These are phyloP conservation scores for Toxotes jaculatrix DNA, from an alignment of 2,113 vertebrate species.

Conservation along the genomic window DNA sequence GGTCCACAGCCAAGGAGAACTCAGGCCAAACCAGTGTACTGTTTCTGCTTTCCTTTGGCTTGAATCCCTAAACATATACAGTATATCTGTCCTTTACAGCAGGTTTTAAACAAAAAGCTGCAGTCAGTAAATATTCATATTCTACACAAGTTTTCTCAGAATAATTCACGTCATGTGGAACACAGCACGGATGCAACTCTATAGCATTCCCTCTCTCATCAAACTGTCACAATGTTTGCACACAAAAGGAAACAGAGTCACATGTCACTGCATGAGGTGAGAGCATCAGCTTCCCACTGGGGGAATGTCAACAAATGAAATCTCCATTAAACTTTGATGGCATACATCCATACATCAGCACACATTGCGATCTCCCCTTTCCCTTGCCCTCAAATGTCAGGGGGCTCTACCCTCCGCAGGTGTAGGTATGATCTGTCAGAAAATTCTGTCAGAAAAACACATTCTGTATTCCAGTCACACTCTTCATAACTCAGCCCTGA, in stretches of 20 bases:
- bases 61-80: slow-evolving; percentile 36
- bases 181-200: slow-evolving; percentile 23
- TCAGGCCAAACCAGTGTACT: slow-evolving; percentile 29
- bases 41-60: slow-evolving; percentile 40
- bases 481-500: slow-evolving; percentile 27
- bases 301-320: slow-evolving; percentile 64
- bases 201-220: slow-evolving; percentile 14
- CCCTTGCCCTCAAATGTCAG: slow-evolving; percentile 35
- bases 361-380: slow-evolving; percentile 37
- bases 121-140: slow-evolving; percentile 23
- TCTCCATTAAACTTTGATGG: slow-evolving; percentile 66
- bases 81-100: slow-evolving; percentile 9
- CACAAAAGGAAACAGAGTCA: slow-evolving; percentile 31
- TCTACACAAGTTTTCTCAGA: not conserved
- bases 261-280: slow-evolving; percentile 25
- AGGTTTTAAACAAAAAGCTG: slow-evolving; percentile 12
- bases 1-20: slow-evolving; percentile 45
- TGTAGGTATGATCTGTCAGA: slow-evolving; percentile 46
- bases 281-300: slow-evolving; percentile 20
- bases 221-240: slow-evolving; percentile 53
- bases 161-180: slow-evolving; percentile 38
- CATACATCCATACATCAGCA: slow-evolving; percentile 60
- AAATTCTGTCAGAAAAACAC: slow-evolving; percentile 47
- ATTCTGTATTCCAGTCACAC: slow-evolving; percentile 65
- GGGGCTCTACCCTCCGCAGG: slow-evolving; percentile 5